Evolutionary conservation across 2,797 vertebrate species (phyloP).

Genomic region (Liasis olivaceus): DNA sequence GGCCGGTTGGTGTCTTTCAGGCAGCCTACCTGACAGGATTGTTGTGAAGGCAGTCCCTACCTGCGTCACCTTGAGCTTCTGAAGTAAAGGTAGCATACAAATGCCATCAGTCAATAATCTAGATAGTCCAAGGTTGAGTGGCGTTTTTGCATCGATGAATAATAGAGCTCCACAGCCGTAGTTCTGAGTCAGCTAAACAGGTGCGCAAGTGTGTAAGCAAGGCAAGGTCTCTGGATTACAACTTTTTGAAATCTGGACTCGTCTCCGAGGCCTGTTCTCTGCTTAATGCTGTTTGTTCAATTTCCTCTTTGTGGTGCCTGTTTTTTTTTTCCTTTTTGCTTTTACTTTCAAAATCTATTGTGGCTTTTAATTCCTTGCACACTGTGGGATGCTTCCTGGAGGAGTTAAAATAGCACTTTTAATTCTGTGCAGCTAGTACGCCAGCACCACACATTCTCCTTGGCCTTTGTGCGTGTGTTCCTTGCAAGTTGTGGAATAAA

Average conservation of each 20-base stretch:
- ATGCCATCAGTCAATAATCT: too few relatives aligned
- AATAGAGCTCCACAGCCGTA: neutral
- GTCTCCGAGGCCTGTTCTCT: neutral
- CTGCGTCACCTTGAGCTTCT: too few relatives aligned
- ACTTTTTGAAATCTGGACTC: neutral
- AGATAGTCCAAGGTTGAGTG: too few relatives aligned
- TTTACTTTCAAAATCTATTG: neutral
- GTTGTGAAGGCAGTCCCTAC: too few relatives aligned
- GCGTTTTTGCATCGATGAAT: too few relatives aligned
- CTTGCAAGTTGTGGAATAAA: neutral
- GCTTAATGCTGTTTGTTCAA: neutral
- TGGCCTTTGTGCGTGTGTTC: neutral
- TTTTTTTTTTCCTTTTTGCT: neutral
- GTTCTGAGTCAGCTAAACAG: neutral
- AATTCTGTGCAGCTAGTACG: neutral
- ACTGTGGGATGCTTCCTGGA: neutral
- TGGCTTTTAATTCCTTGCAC: neutral
- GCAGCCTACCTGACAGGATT: too few relatives aligned
- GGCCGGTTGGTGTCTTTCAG: too few relatives aligned
- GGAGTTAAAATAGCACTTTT: neutral
- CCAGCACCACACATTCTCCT: too few relatives aligned
- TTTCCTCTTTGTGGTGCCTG: neutral
- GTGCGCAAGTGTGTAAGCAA: neutral
- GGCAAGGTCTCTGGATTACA: neutral
- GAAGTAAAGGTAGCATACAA: too few relatives aligned